Conservation (phyloP, 1,140 invertebrate species). For the Eulimnadia texana region DNA sequence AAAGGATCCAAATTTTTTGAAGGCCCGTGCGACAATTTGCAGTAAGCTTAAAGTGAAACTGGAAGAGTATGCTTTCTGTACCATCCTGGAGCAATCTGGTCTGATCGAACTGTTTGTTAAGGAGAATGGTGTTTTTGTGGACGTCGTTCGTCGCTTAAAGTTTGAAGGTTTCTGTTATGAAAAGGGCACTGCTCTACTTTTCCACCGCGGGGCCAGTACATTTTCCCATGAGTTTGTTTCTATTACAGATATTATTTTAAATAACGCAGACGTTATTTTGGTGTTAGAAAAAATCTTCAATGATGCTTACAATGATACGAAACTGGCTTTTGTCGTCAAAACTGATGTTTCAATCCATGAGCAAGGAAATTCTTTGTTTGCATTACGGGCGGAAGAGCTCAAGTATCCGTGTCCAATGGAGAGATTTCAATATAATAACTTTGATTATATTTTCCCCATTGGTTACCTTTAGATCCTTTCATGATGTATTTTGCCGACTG, state of each 20-base stretch:
- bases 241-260: not conserved
- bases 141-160: not conserved
- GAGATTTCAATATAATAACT: not conserved
- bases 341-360: not conserved
- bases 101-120: not conserved
- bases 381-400: not conserved
- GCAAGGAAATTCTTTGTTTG: not conserved
- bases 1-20: not conserved
- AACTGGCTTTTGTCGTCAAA: not conserved
- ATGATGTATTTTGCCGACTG: too few relatives aligned
- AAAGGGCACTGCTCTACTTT: not conserved
- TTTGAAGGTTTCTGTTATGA: not conserved
- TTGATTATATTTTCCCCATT: not conserved
- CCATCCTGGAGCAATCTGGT: not conserved
- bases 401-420: not conserved
- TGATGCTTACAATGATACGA: not conserved
- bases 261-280: not conserved
- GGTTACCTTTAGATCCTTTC: not conserved
- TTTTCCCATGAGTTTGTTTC: not conserved
- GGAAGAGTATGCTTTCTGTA: not conserved
- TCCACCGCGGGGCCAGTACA: not conserved
- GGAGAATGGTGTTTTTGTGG: not conserved
- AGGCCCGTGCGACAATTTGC: not conserved
- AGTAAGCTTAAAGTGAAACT: not conserved
- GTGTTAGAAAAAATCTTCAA: not conserved